Conservation (phyloP, 2,113 vertebrate genomes). For the Carollia perspicillata region DNA sequence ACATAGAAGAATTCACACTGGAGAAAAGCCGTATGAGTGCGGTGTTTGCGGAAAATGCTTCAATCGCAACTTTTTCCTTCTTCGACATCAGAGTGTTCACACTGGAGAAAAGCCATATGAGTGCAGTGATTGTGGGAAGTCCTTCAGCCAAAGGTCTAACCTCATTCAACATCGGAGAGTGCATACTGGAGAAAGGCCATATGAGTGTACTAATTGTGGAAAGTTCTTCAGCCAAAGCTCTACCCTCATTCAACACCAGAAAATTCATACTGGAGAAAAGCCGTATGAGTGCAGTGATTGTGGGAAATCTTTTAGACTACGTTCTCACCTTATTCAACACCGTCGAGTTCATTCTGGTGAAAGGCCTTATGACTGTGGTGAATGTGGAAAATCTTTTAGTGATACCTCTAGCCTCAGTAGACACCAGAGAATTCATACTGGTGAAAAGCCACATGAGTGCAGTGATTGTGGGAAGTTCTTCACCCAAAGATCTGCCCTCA, state of each 20-base stretch:
- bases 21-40: neutral
- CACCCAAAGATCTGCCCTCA: neutral
- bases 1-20: neutral
- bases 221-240: neutral
- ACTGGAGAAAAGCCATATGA: neutral
- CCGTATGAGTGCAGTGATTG: slow-evolving; percentile 76
- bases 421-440: slow-evolving; percentile 18
- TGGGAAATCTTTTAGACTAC: neutral
- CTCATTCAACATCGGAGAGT: neutral
- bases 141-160: neutral
- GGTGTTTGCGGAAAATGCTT: neutral
- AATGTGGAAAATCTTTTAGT: neutral
- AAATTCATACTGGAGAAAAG: slow-evolving; percentile 75
- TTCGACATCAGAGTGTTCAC: neutral
- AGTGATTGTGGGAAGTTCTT: neutral
- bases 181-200: neutral
- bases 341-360: neutral
- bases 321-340: neutral
- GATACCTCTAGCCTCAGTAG: neutral
- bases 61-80: neutral
- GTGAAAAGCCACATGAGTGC: neutral
- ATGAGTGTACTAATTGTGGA: neutral
- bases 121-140: neutral
- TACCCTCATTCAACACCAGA: neutral
- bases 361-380: neutral